phyloP scores from a whole-genome alignment of 2,797 vertebrate species.

The Phalanger gymnotis region DNA sequence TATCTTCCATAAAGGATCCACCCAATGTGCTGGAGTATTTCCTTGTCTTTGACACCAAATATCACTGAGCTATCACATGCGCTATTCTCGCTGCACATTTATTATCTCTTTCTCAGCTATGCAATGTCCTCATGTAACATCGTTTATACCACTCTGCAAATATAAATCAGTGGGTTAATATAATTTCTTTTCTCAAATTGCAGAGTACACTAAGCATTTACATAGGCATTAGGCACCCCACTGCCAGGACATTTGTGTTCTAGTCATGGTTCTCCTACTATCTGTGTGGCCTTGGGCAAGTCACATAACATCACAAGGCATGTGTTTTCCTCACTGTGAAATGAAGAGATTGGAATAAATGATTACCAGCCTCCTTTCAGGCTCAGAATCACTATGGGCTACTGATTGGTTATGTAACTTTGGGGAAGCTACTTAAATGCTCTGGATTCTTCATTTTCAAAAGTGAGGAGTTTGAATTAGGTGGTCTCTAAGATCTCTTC shows the following conservation, averaged over 20 bases:
- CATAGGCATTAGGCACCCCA: not conserved
- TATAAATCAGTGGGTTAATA: not conserved
- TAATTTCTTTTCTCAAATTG: not conserved
- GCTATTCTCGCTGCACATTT: not conserved
- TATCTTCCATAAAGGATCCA: not conserved
- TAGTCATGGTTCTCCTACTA: not conserved
- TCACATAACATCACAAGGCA: not conserved
- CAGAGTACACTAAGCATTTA: not conserved
- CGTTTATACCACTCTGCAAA: not conserved
- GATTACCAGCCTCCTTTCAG: not conserved
- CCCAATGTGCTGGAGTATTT: not conserved
- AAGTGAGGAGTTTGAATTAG: not conserved
- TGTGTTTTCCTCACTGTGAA: not conserved
- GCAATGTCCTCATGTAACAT: not conserved
- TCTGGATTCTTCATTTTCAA: not conserved
- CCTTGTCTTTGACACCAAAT: not conserved
- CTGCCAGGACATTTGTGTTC: not conserved
- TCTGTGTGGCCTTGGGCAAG: not conserved
- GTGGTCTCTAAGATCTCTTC: not conserved
- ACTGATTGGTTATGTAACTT: not conserved
- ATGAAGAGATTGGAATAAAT: not conserved
- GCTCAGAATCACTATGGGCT: not conserved
- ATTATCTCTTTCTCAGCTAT: not conserved
- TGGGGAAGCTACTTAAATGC: not conserved
- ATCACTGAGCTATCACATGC: not conserved